Percentiles rank a stretch among this genome's conserved stretches.
Evolutionary conservation across 2,888 invertebrate genomes (phyloP).

Genomic region (Junonia oenone): DNA sequence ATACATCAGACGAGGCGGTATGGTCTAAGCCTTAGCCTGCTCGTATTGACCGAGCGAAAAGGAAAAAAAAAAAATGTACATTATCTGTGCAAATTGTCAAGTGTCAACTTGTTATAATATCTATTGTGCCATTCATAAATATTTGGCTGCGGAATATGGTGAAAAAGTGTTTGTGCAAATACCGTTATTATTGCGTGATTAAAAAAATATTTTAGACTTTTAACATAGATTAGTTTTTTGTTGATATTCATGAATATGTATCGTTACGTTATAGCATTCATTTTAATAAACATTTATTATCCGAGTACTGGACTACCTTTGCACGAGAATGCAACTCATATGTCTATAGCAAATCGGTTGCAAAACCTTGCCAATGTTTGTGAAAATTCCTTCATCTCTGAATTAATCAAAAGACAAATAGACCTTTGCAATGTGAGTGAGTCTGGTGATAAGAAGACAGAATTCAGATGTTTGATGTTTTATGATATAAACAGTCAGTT

Average conservation of each 20-base stretch:
- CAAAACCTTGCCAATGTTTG: conserved; percentile 45
- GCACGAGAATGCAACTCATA: conserved; percentile 27
- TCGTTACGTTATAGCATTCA: conserved; percentile 45
- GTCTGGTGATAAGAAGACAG: conserved; percentile 38
- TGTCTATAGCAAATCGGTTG: conserved; percentile 29
- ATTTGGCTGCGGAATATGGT: conserved; percentile 1
- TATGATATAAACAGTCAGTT: conserved; percentile 61
- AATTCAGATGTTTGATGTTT: conserved; percentile 59
- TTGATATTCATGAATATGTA: conserved; percentile 40
- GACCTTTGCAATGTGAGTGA: conserved; percentile 42
- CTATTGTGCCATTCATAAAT: not conserved
- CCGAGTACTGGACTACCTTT: conserved; percentile 51
- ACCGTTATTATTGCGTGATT: conserved; percentile 12
- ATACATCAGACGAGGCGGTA: no score
- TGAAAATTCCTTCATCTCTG: conserved; percentile 45
- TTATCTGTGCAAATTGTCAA: not conserved
- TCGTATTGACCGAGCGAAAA: no score
- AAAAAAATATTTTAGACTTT: not conserved
- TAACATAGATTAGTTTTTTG: not conserved
- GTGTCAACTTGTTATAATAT: not conserved
- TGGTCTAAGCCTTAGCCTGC: no score
- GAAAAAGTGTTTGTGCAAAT: not conserved
- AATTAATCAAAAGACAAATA: conserved; percentile 43
- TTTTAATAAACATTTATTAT: conserved; percentile 48
- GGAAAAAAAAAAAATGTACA: no score